Evolutionary conservation across 2,797 vertebrate species (phyloP), one percentile per base, ranked within the genome.

Genomic region (Rhinophrynus dorsalis): DNA sequence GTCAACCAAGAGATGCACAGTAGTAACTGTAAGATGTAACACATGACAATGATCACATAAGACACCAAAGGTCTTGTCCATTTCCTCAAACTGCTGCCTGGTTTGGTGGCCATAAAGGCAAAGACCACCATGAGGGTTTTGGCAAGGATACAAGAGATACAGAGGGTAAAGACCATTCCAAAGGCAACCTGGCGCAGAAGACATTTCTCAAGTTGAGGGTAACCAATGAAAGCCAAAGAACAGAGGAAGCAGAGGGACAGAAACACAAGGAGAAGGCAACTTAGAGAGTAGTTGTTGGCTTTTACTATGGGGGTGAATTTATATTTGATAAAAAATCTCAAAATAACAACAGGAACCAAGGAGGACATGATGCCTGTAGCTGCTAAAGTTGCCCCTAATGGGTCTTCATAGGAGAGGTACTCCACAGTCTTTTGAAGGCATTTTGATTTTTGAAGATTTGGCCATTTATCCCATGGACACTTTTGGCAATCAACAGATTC

Each of bases 201-300:
- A 35, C 13, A 9, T 18, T 3, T 32, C 38, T 32, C 18, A n/a
- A 1, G 3, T 10, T 29, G 21, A 6, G 64, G 64, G 6, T 5
- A 57, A 7, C 52, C 64, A 37, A 58, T 67, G 11, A 67, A 67
- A 13, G n/a, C 5, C 11, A 44, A 45, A 2, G 18, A 35, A 21
- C 35, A 57, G 7, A 58, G n/a, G n/a, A 27, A 68, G 15, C 42
- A 48, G n/a, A 48, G 44, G 2, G 33, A 20, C 3, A 57, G 54
- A 11, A 30, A 68, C n/a, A 24, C 11, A 9, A 67, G 38, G 3
- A 67, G 64, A 26, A 67, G 13, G 6, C 24, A 67, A 47, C 38
- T 57, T 9, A 67, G 64, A 12, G 21, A 26, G 32, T 62, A 70
- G 23, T 74, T 74, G 13, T 74, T 74, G 3, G 72, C 65, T 24